Evolutionary conservation across 2,113 vertebrate genomes (phyloP).

Genomic region (Rhinolophus sinicus): DNA sequence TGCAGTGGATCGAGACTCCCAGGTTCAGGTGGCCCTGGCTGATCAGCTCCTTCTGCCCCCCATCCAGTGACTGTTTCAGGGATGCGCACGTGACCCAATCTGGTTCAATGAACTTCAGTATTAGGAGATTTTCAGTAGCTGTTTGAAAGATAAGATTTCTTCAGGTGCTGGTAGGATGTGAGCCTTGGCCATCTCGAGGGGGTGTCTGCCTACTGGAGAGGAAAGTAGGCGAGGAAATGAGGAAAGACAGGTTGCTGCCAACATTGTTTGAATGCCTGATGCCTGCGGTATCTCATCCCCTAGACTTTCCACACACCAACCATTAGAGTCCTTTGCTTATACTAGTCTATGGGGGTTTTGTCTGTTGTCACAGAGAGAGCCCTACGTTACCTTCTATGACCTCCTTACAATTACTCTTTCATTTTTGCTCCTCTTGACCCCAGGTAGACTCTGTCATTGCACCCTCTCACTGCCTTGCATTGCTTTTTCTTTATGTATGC

Average conservation of each 20-base stretch:
- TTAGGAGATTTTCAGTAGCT: background rate
- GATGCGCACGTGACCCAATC: rapidly evolving
- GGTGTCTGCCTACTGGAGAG: background rate
- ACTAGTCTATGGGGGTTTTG: too few relatives aligned
- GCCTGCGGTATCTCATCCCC: background rate
- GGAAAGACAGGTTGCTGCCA: background rate
- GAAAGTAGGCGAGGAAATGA: background rate
- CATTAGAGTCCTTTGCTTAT: too few relatives aligned
- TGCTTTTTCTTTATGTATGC: background rate
- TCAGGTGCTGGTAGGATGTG: background rate
- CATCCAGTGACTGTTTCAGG: background rate
- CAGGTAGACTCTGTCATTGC: too few relatives aligned
- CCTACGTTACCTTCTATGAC: background rate
- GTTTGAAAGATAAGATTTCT: background rate
- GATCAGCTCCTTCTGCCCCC: background rate
- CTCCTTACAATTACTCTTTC: background rate
- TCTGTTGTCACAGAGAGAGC: background rate
- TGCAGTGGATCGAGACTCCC: background rate
- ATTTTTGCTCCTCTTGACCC: background rate
- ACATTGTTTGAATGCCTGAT: background rate
- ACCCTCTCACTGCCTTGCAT: background rate
- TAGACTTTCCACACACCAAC: rapidly evolving
- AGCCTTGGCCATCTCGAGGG: background rate
- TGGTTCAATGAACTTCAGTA: background rate
- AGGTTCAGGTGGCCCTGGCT: background rate